Base-by-base conservation (phyloP, 2,113 vertebrate genomes). In the Bubo bubo region DNA sequence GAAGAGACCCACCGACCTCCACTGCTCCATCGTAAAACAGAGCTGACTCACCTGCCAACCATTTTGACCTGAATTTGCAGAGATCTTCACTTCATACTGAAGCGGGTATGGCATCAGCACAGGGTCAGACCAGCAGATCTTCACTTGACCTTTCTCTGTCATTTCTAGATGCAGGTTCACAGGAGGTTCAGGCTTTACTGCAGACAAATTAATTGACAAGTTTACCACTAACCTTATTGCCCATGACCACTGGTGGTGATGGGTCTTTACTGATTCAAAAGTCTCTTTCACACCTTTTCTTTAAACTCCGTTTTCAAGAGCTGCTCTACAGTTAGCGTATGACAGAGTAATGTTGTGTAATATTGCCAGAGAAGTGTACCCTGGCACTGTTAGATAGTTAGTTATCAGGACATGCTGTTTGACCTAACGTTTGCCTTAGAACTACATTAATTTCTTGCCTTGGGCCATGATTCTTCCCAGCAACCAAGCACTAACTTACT, bases 151-250 rank as follows among this genome's bases (percentile, higher is more conserved):
- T 34, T 97, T 53, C 19, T 98, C 97, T 58, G 98, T 98, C 96
- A 99, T 98, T 81, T 98, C 97, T 66, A 99, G 97, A 35, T 63
- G 98, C 66, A 99, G 96, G 95, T 98, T 95, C 66, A 87, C 35
- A 5, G 99, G 99, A 85, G 99, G 98, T 55, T 98, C 97, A n/a
- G 99, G 99, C 93, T 98, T 99, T 90, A 98, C 99, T 99, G 98
- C 13, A 6, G 76, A 93, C 62, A 97, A 64, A 85, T 80, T 1
- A 96, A 49, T 92, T 28, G 79, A 73, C 79, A 56, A 45, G 39
- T 70, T 93, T 53, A 88, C 18, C 45, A 39, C 43, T 32, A 32
- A 27, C 26, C 17, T 72, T 27, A 47, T 6, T 27, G 27, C 77
- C 70, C 47, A 14, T 20, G 8, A 35, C 23, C 41, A 59, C 37